Base-by-base conservation (phyloP, 2,888 invertebrate species). In the Hirtodrosophila histrioides region DNA sequence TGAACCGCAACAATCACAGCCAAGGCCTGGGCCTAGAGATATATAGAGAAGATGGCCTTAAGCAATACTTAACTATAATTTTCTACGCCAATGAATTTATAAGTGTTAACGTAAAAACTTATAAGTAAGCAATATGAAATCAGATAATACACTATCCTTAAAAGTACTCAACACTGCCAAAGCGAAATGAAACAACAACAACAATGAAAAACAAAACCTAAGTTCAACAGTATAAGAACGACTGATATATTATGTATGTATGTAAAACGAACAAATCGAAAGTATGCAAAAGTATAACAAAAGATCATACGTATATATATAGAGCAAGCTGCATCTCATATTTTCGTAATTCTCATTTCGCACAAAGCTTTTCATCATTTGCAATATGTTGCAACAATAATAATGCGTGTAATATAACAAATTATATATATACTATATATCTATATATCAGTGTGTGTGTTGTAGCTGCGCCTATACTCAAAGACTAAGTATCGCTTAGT, bases 111-210 rank as follows among this genome's bases (percentile, higher is more conserved):
- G 10, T 39, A 39, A 71, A 37, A 33, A 29, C 46, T 45, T 54
- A 41, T 37, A 33, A 36, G 31, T 54, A 37, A 49, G 40, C 37
- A n/a, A 43, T 17, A 56, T 49, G 12, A 31, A 49, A 43, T 48
- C 40, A 3, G 11, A 49, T 43, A 40, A 31, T 37, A 55, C n/a
- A 6, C 8, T 29, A 68, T 58, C 12, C 49, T 39, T 48, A 51
- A 48, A 55, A 75, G 64, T 70, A 88, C 76, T 78, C 75, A 85
- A 77, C 89, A 89, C 89, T 89, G 89, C 89, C 90, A 89, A 89
- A 88, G 73, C 74, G 75, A 79, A 78, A 65, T 64, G 65, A 72
- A 73, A 68, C 61, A 63, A 57, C 56, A 66, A 73, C 53, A 56
- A 31, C 39, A 64, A 62, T 27, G 24, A 61, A 46, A 37, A 55